These are phyloP conservation scores for Brenthis hecate DNA, from an alignment of 2,888 invertebrate species.

Conservation along the genomic window DNA sequence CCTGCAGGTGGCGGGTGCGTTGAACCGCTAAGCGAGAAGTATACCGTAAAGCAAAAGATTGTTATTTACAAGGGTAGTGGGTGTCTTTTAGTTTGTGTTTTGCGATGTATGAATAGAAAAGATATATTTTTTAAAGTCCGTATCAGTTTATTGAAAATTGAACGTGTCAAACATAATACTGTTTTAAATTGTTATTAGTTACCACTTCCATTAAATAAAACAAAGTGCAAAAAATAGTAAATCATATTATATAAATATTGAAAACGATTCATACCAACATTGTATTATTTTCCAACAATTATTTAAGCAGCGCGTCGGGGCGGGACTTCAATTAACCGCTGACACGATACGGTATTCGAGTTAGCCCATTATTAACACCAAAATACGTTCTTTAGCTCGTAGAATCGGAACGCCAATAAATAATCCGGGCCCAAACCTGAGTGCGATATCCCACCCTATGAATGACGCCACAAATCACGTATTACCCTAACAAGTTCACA, in stretches of 20 bases:
- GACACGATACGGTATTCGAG: constrained; percentile 48
- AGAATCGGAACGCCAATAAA: constrained; percentile 43
- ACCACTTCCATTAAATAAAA: too few species aligned
- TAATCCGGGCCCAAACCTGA: constrained; percentile 18
- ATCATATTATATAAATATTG: constrained; percentile 1
- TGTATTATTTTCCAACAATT: constrained; percentile 8
- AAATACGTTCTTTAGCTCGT: constrained; percentile 26
- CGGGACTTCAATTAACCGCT: constrained; percentile 66
- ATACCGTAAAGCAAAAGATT: constrained; percentile 35
- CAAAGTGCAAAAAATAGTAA: neutral
- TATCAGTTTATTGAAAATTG: too few species aligned
- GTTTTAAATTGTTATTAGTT: too few species aligned
- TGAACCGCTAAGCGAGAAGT: constrained; percentile 39
- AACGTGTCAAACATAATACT: too few species aligned
- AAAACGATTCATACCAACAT: neutral
- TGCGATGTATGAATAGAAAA: constrained; percentile 11
- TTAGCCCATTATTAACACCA: constrained; percentile 29
- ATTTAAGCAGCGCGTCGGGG: constrained; percentile 12
- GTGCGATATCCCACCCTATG: constrained; percentile 35
- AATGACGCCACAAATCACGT: constrained; percentile 70
- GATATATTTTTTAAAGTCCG: neutral
- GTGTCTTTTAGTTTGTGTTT: constrained; percentile 26
- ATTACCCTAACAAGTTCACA: constrained; percentile 66
- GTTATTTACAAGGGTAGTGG: constrained; percentile 33
- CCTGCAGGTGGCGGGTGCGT: constrained; percentile 37